Evolutionary conservation across 2,797 vertebrate genomes (phyloP), one percentile per base, ranked within the genome.

Genomic region (Glossophaga mutica): DNA sequence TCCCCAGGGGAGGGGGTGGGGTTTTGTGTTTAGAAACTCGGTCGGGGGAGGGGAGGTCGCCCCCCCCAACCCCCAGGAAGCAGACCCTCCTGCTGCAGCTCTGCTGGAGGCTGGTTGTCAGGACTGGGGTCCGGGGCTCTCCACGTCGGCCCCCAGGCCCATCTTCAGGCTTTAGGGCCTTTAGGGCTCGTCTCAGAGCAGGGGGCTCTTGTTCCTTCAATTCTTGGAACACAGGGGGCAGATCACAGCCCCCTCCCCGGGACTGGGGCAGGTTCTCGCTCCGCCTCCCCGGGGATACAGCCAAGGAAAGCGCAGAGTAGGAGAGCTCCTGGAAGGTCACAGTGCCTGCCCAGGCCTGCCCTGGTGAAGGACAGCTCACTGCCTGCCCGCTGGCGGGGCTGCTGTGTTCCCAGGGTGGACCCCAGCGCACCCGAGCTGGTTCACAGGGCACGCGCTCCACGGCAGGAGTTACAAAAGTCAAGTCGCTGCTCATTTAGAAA

Each of bases 381-480:
- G 22, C 6, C 3, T n/a, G 19, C 44, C 7, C 0, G 2, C 24
- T 0, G 1, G 52, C 16, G 1, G 22, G 16, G 55, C 39, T 57
- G 26, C 6, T 32, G 11, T 6, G 9, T 19, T 39, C 59, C 42
- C 29, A 12, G 21, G 5, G 62, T 24, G 3, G 18, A 8, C 3
- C 3, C 26, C 19, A 11, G 26, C 0, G 8, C 12, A 0, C 32
- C 15, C 48, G 29, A 9, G 42, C 12, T 48, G 2, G 1, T 9
- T 88, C 18, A 39, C 44, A 77, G 34, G 3, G 9, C 14, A 4
- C 4, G 7, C 12, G 5, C 15, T 59, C 34, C 12, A 21, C 2
- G 24, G 59, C 7, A 62, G 50, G 34, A 19, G 52, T 18, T 68
- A 29, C 29, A 22, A 48, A 7, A 67, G 1, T 24, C 5, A 55